Evolutionary conservation across 2,888 invertebrate genomes (phyloP), one percentile per base, ranked within the genome.

Genomic region (Synergus laeviventris): DNA sequence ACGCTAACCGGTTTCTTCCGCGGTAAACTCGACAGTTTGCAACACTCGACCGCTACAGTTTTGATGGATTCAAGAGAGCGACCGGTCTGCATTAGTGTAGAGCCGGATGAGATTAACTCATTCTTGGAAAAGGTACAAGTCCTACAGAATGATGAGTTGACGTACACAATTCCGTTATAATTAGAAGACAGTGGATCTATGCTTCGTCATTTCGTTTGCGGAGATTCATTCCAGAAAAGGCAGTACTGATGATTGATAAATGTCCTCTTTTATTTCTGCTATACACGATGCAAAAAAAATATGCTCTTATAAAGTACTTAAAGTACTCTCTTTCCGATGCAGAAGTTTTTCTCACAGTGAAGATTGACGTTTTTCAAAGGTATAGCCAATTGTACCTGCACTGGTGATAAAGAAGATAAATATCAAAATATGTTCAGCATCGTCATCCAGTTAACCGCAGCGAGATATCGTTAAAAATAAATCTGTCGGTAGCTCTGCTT

Each of bases 11-110:
- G 70, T 49, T 70, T 70, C 24, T 9, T 70, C 11, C 70, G 36
- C 31, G 49, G 49, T 70, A 45, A 70, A 36, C 45, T 70, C 62
- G 36, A 62, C 62, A 62, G 62, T 70, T 70, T 70, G 70, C 70
- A 54, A 70, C 49, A 70, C 70, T 24, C 24, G 21, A 61, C 39
- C 66, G 45, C 66, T 70, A 70, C 36, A 70, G 36, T 54, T 70
- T 54, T 70, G 49, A 70, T 70, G 49, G 36, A 70, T 54, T 36
- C 36, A 54, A 49, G 31, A 70, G 11, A 49, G n/a, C 49, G 31
- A 45, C 31, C 5, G 12, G 31, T 45, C n/a, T n/a, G 49, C 49
- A 54, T 70, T 70, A 38, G 62, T 18, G n/a, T 45, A 31, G 16
- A 66, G 24, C 64, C 42, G 24, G n/a, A 45, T 39, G 24, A 66